These are phyloP conservation scores for Pygoscelis antarcticus DNA, from an alignment of 2,113 vertebrate genomes.

Conservation along the genomic window DNA sequence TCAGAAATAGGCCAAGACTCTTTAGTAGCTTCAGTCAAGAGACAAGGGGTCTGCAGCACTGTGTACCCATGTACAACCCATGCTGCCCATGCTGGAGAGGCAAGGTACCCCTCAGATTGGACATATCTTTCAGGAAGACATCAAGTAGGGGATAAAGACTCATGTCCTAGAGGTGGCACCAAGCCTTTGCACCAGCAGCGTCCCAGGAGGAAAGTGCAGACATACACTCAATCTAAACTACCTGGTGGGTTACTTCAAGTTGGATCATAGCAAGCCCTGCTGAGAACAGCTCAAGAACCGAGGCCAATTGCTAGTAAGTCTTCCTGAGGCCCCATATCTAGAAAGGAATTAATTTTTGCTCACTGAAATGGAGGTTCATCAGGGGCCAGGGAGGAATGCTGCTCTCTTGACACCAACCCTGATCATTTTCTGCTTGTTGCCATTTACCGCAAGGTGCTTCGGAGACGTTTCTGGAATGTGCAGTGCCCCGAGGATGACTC, in stretches of 20 bases:
- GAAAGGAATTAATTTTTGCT: neutral
- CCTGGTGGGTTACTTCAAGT: neutral
- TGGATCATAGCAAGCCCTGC: neutral
- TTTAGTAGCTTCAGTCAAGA: neutral
- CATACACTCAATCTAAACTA: neutral
- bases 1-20: neutral
- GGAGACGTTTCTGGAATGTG: neutral
- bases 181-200: neutral
- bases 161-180: neutral
- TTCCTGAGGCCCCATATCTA: neutral
- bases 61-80: fast-evolving
- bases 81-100: neutral
- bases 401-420: neutral
- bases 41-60: neutral
- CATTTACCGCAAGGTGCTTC: neutral
- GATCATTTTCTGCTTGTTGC: neutral
- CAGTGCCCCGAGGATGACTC: neutral
- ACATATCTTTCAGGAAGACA: neutral
- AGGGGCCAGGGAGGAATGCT: neutral
- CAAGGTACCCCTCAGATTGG: neutral
- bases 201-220: neutral
- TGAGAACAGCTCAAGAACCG: neutral
- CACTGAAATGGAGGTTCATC: neutral
- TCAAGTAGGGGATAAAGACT: neutral
- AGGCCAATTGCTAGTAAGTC: neutral